Percentiles rank a stretch among this genome's conserved stretches.
Conservation (phyloP, 2,888 invertebrate species). For the Drosophila kuntzei region DNA sequence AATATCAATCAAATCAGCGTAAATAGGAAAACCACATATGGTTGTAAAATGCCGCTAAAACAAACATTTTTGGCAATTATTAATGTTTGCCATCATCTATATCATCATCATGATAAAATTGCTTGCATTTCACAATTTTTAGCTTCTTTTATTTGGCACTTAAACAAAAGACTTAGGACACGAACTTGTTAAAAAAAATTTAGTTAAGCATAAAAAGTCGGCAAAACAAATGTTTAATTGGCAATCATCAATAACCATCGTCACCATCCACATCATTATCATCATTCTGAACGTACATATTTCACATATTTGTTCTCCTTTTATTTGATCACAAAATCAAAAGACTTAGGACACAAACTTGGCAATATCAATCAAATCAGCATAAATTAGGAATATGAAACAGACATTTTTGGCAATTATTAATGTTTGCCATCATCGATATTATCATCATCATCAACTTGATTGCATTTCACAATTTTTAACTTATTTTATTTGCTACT, state of each 20-base stretch:
- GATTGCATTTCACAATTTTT: not conserved
- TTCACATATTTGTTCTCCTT: too few species aligned
- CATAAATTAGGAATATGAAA: too few species aligned
- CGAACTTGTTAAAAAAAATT: not conserved
- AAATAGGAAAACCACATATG: not conserved
- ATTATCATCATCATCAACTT: not conserved
- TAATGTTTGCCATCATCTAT: not conserved
- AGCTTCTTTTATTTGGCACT: not conserved
- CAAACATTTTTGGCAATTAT: not conserved
- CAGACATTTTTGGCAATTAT: not conserved
- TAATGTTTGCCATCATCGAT: not conserved
- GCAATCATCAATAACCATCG: not conserved
- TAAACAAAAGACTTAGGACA: slow-evolving; percentile 1
- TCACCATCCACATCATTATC: not conserved
- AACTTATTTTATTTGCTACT: not conserved
- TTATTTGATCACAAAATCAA: slow-evolving; percentile 27
- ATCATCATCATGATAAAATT: not conserved
- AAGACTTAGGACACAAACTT: slow-evolving; percentile 65
- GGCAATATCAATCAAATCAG: slow-evolving; percentile 9
- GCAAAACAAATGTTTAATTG: not conserved
- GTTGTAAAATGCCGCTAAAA: not conserved
- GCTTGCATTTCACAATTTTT: not conserved
- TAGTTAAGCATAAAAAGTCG: too few species aligned
- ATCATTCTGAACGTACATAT: not conserved
- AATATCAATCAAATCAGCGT: not conserved